phyloP scores from a whole-genome alignment of 1,140 invertebrate species.

The Drosophila sp. region DNA sequence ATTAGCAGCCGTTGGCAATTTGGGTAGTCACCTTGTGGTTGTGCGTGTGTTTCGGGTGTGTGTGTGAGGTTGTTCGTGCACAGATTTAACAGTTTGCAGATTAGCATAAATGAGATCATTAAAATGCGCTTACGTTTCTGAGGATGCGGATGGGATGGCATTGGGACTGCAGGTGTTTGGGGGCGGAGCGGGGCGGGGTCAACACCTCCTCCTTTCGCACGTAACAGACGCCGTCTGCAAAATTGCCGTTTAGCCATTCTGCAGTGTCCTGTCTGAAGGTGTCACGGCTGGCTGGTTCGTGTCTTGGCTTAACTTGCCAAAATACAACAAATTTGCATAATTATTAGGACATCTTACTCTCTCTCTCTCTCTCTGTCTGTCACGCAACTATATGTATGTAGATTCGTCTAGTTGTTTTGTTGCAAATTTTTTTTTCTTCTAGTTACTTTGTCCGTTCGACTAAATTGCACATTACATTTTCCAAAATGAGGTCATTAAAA shows the following conservation, averaged over 20 bases:
- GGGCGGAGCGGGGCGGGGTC: conserved; percentile 30
- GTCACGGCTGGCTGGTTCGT: conserved; percentile 39
- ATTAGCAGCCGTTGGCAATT: conserved; percentile 72
- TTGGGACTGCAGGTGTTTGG: conserved; percentile 19
- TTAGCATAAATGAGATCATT: conserved; percentile 82
- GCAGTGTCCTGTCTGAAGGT: conserved; percentile 14
- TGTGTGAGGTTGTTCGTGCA: conserved; percentile 64
- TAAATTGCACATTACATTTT: conserved; percentile 66
- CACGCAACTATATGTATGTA: conserved; percentile 34
- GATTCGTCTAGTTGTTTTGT: conserved; percentile 9
- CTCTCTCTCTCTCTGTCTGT: conserved; percentile 4
- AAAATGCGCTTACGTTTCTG: conserved; percentile 81
- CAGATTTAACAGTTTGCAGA: conserved; percentile 77
- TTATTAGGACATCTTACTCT: conserved; percentile 58
- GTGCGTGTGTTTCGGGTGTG: conserved; percentile 16
- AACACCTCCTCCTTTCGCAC: conserved; percentile 59
- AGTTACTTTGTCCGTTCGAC: conserved; percentile 2
- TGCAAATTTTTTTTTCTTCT: conserved; percentile 32
- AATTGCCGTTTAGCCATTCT: conserved; percentile 44
- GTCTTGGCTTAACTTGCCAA: conserved; percentile 49
- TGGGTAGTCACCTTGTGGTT: conserved; percentile 34
- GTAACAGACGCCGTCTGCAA: conserved; percentile 64
- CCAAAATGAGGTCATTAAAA: conserved; percentile 56
- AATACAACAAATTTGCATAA: conserved; percentile 67
- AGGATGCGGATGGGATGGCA: conserved; percentile 22